These are phyloP conservation scores for Tipula confusa DNA, from an alignment of 2,888 invertebrate genomes.

Conservation along the genomic window DNA sequence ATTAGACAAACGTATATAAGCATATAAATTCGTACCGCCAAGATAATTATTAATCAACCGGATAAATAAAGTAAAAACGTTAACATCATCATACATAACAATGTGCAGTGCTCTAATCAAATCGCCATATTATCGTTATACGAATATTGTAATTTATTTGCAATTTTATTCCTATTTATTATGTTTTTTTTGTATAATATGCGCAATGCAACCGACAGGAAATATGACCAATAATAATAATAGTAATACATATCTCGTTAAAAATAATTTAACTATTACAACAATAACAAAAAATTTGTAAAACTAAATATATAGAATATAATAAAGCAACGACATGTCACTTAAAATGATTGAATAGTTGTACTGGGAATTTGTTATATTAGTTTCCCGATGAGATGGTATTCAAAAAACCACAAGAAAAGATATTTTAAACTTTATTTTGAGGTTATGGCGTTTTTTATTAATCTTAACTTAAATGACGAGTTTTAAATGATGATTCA, in stretches of 20 bases:
- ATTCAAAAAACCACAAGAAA: too few relatives aligned
- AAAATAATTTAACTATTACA: neutral
- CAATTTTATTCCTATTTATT: neutral
- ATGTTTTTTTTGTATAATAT: neutral
- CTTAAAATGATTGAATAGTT: neutral
- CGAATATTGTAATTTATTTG: neutral
- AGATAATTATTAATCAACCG: neutral
- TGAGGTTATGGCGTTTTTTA: too few relatives aligned
- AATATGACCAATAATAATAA: constrained; percentile 25
- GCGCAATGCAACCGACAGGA: neutral
- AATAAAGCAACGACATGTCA: neutral
- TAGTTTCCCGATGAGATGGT: too few relatives aligned
- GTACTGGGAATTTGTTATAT: neutral
- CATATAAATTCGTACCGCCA: neutral
- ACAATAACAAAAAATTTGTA: neutral
- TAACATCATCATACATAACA: neutral
- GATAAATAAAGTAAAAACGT: neutral
- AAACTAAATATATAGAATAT: neutral
- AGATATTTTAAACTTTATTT: too few relatives aligned
- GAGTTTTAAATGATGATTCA: too few relatives aligned
- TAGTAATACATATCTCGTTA: neutral
- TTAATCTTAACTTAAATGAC: too few relatives aligned
- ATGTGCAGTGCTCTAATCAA: neutral
- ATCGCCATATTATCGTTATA: neutral
- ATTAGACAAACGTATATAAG: neutral